Base-by-base conservation (phyloP, 2,797 vertebrate genomes). In the Diglossa cyanea region DNA sequence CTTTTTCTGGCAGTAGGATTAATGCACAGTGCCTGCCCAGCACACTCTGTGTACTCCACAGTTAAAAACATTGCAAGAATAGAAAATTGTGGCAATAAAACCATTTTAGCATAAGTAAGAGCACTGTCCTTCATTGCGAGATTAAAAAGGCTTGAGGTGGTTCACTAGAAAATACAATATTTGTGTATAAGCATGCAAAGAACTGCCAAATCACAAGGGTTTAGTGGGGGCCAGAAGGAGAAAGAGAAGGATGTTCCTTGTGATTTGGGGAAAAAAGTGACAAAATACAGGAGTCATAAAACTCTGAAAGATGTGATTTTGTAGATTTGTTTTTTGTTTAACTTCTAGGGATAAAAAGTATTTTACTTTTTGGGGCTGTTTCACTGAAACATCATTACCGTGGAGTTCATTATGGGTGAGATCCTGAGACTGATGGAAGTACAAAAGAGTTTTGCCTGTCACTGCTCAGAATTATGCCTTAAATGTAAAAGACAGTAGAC, bases 1-100 rank as follows among this genome's bases (percentile, higher is more conserved):
- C 25, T 73, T 30, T 79, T 91, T 76, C 74, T 94, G 68, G 78
- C 75, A 50, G 48, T 18, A 40, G 82, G 81, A 75, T 75, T 72
- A 65, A 61, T 7, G 11, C 48, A 6, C 1, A 0, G 16, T 60
- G 61, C 60, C 55, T 93, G 62, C 58, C 63, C 74, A 73, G 39
- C 55, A 25, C 6, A 13, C 19, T 48, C 62, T 2, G 1, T 2
- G 0, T 51, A 11, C 40, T 91, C 48, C 51, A 14, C 30, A 19
- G 31, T 30, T 39, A 53, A 53, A 48, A 62, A 76, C 20, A 3
- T 13, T 24, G 12, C 51, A 62, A 73, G 58, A 58, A 51, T 55
- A 42, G 57, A 72, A 89, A 70, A 68, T 58, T 60, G 0, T 37
- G 28, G 14, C 45, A 62, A 51, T 75, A 75, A 90, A 90, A 31